Base-by-base conservation (phyloP, 1,140 invertebrate species). In the Platyscapa corneri region DNA sequence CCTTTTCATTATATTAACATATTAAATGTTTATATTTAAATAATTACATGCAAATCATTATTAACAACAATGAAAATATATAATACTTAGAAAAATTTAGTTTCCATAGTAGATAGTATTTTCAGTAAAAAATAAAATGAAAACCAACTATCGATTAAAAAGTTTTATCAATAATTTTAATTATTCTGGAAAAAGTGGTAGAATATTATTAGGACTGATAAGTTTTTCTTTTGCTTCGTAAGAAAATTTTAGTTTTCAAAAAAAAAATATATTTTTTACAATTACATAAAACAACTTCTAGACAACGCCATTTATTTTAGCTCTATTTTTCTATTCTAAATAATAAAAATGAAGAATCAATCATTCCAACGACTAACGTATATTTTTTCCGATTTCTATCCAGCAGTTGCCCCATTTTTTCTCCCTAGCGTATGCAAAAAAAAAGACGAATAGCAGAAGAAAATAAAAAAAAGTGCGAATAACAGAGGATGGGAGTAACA, bases 291-390 rank as follows among this genome's bases (percentile, higher is more conserved):
- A 42, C 8, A 74, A 12, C 20, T 42, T 39, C 42, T 10, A 42
- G 23, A 42, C 2, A 74, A 76, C 12, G 3, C 30, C 46, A 2
- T 5, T 76, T 32, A 34, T 76, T 76, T 34, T 16, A 53, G 8
- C 20, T 53, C 16, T 30, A 18, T 37, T 53, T 53, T 53, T 53
- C n/a, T 53, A 64, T 23, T 27, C 20, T 2, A 39, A 78, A 37
- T 78, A 46, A 79, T 64, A 79, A 64, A 79, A 60, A 79, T 64
- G 56, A 49, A 53, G 20, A 79, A 34, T 30, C 75, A n/a, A 49
- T 42, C 16, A 16, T 6, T 32, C 30, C 49, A 56, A 34, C 42
- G 12, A 56, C 12, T 53, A 5, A 30, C 46, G 10, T 77, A 30
- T 34, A 77, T 23, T 32, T 77, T 77, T 77, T 14, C 34, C n/a